Evolutionary conservation across 2,888 invertebrate genomes (phyloP).

Genomic region (Lepeophtheirus nordmannii): DNA sequence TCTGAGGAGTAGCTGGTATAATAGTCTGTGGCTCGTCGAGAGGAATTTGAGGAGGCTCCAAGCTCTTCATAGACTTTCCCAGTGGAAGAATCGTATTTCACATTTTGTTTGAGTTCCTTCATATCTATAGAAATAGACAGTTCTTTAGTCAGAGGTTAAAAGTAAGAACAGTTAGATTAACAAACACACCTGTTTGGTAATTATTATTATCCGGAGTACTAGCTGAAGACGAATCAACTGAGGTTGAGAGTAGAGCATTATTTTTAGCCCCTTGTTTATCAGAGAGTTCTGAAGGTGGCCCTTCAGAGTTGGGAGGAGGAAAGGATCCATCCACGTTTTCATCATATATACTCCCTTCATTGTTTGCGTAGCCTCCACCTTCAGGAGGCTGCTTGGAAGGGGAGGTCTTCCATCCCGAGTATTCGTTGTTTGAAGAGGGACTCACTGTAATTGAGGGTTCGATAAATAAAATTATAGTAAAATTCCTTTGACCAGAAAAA

Average conservation of each 20-base stretch:
- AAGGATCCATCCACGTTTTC: background rate
- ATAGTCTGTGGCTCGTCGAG: background rate
- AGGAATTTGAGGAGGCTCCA: conserved; percentile 11
- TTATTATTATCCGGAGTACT: background rate
- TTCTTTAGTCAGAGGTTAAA: no score
- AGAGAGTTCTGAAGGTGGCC: no score
- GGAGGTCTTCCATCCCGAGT: conserved; percentile 1
- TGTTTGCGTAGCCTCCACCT: background rate
- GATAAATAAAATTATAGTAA: no score
- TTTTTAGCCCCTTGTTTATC: no score
- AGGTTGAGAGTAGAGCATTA: no score
- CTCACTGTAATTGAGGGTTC: background rate
- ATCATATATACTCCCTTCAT: background rate
- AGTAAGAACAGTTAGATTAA: no score
- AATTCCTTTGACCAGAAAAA: background rate
- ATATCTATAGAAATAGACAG: background rate
- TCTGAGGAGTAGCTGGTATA: background rate
- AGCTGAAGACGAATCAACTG: background rate
- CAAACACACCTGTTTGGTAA: background rate
- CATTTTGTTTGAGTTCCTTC: conserved; percentile 19
- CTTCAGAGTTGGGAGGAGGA: background rate
- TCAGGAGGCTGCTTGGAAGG: background rate
- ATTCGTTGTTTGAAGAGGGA: background rate
- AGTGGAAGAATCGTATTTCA: conserved; percentile 21
- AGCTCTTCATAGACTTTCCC: conserved; percentile 24